Percentiles rank a stretch among this genome's conserved stretches.
phyloP scores from a whole-genome alignment of 2,113 vertebrate genomes.

The Caretta caretta region DNA sequence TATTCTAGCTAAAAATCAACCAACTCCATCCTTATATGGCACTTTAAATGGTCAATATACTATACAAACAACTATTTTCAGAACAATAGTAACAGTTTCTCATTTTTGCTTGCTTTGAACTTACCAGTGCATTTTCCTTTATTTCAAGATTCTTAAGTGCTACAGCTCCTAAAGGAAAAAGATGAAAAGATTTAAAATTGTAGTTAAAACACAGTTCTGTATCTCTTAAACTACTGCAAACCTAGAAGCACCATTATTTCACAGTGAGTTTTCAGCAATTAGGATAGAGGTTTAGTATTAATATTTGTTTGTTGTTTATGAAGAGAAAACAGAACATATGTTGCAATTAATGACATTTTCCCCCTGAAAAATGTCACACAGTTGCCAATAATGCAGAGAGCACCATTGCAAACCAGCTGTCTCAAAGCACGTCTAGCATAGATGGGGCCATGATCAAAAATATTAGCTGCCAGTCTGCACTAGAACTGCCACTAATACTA shows the following conservation, averaged over 20 bases:
- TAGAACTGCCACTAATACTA: not conserved
- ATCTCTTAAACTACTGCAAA: not conserved
- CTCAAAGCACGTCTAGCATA: no score
- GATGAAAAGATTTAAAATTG: not conserved
- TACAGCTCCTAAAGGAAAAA: slow-evolving; percentile 86
- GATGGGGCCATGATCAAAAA: not conserved
- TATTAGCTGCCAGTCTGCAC: not conserved
- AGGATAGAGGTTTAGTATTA: not conserved
- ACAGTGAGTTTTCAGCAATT: not conserved
- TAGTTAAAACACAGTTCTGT: not conserved
- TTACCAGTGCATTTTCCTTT: slow-evolving; percentile 98
- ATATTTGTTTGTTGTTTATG: not conserved
- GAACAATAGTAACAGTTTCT: not conserved
- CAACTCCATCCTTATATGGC: not conserved
- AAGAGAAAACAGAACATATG: no score
- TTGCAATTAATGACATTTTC: not conserved
- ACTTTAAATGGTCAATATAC: not conserved
- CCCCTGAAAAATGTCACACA: not conserved
- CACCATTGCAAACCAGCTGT: not conserved
- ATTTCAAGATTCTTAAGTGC: slow-evolving; percentile 93
- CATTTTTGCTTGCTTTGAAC: slow-evolving; percentile 63
- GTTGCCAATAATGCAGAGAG: not conserved
- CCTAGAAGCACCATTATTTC: not conserved
- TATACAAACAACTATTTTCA: not conserved
- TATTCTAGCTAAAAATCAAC: not conserved